Evolutionary conservation across 1,140 invertebrate genomes (phyloP).

Genomic region (Caerostris darwini): DNA sequence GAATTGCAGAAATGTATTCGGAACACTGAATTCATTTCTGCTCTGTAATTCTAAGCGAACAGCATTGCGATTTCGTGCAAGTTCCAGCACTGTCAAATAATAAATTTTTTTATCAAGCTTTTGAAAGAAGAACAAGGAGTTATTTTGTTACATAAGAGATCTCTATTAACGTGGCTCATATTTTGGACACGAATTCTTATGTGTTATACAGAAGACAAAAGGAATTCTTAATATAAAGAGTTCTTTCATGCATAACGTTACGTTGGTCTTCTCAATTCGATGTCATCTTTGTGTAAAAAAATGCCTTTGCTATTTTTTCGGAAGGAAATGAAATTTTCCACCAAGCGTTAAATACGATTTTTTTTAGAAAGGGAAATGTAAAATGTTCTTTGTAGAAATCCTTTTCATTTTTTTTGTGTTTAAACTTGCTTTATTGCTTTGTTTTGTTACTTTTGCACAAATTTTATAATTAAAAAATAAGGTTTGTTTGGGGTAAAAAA

Average conservation of each 20-base stretch:
- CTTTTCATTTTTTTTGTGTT: not conserved
- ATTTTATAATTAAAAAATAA: too few species aligned
- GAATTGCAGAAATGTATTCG: too few species aligned
- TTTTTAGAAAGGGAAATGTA: not conserved
- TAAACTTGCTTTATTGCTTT: not conserved
- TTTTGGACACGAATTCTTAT: not conserved
- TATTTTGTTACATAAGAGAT: constrained; percentile 10
- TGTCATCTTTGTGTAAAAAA: constrained; percentile 29
- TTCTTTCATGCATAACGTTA: constrained; percentile 9
- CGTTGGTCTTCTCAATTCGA: not conserved
- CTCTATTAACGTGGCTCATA: not conserved
- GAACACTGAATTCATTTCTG: too few species aligned
- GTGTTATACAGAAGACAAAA: constrained; percentile 1
- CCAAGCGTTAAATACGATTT: constrained; percentile 35
- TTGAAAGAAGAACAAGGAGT: not conserved
- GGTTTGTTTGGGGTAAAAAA: too few species aligned
- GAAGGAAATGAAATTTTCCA: constrained; percentile 24
- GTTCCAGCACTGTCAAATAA: not conserved
- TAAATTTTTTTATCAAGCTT: not conserved
- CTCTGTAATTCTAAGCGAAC: not conserved
- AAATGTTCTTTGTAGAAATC: not conserved
- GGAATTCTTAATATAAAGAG: not conserved
- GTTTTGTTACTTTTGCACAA: not conserved
- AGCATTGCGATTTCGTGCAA: not conserved
- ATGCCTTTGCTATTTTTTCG: not conserved